Conservation (phyloP, 2,797 vertebrate species). For the Myotis findleyi region DNA sequence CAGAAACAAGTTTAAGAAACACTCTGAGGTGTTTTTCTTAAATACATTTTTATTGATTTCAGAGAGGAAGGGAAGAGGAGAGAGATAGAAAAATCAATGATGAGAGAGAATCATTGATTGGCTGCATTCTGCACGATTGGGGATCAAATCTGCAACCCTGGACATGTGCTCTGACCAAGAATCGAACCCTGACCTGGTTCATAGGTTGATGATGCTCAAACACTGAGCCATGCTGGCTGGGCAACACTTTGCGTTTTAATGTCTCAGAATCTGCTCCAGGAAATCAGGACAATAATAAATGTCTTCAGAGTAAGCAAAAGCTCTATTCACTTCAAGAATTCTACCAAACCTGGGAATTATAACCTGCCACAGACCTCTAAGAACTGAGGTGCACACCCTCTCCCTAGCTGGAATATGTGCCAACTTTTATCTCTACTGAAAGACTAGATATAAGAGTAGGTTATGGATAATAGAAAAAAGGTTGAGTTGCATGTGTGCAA, state of each 20-base stretch:
- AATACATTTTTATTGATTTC: too few species aligned
- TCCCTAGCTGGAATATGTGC: neutral
- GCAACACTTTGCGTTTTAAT: neutral
- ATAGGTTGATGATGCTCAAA: too few species aligned
- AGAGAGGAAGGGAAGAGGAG: too few species aligned
- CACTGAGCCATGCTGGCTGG: too few species aligned
- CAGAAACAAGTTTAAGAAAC: slow-evolving; percentile 39
- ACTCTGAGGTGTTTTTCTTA: neutral
- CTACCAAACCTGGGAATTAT: neutral
- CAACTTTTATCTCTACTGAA: neutral
- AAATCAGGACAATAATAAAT: slow-evolving; percentile 9
- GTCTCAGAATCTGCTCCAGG: neutral
- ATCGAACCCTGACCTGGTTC: too few species aligned
- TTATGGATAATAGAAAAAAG: neutral
- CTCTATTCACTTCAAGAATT: slow-evolving; percentile 9
- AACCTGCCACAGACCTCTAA: neutral
- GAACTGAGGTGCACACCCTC: neutral
- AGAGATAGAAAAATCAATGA: too few species aligned
- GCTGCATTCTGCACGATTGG: too few species aligned
- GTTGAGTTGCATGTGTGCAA: neutral
- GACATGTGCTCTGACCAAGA: too few species aligned
- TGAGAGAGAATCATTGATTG: too few species aligned
- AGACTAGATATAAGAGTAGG: neutral
- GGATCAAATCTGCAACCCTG: too few species aligned
- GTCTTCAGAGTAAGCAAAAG: neutral